phyloP scores from a whole-genome alignment of 2,113 vertebrate species.

The Cyanoliseus patagonus region DNA sequence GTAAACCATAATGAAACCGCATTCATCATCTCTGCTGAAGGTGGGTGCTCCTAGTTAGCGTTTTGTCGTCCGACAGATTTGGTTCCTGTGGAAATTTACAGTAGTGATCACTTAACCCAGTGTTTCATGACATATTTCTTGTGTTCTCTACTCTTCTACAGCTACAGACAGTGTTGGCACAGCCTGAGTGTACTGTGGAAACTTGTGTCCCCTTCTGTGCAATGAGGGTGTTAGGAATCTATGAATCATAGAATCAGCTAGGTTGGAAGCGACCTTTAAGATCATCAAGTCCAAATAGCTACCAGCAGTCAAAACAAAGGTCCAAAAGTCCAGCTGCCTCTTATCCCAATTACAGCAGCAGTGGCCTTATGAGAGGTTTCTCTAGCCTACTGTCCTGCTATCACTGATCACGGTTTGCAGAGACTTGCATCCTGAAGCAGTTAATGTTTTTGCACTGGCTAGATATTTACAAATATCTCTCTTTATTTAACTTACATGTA shows the following conservation, averaged over 20 bases:
- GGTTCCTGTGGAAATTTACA: not conserved
- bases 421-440: not conserved
- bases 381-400: not conserved
- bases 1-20: not conserved
- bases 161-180: not conserved
- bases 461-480: not conserved
- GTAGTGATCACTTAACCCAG: not conserved
- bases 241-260: not conserved
- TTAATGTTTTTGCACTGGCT: not conserved
- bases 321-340: not conserved
- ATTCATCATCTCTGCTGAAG: not conserved
- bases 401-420: not conserved
- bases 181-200: not conserved
- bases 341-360: not conserved
- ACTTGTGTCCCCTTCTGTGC: not conserved
- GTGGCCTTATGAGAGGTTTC: not conserved
- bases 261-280: not conserved
- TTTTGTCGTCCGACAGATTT: not conserved
- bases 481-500: not conserved
- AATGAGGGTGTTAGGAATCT: not conserved
- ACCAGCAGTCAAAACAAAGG: not conserved
- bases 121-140: not conserved
- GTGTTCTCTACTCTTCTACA: not conserved
- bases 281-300: not conserved
- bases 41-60: not conserved